Evolutionary conservation across 1,140 invertebrate genomes (phyloP).

Genomic region (Aphelinus atriplicis): DNA sequence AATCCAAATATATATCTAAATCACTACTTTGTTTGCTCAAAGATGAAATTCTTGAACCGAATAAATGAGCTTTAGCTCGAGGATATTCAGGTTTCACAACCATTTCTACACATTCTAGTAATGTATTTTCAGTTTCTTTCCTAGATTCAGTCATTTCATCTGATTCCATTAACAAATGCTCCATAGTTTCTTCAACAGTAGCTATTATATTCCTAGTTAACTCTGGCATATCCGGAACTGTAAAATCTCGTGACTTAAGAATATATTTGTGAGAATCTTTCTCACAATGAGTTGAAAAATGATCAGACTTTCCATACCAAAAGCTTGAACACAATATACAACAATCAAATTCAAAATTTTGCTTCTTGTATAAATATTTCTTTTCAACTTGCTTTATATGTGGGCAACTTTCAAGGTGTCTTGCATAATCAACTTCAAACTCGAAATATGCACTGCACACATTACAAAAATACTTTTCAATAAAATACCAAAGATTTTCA

Average conservation of each 20-base stretch:
- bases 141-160: neutral
- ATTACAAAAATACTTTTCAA: slow-evolving; percentile 46
- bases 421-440: slow-evolving; percentile 45
- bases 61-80: slow-evolving; percentile 51
- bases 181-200: slow-evolving; percentile 35
- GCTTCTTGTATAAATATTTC: neutral
- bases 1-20: slow-evolving; percentile 65
- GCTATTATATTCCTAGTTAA: slow-evolving; percentile 38
- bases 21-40: slow-evolving; percentile 60
- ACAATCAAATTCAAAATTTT: slow-evolving; percentile 41
- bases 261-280: slow-evolving; percentile 42
- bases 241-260: slow-evolving; percentile 38
- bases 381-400: slow-evolving; percentile 28
- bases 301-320: slow-evolving; percentile 38
- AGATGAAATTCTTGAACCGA: slow-evolving; percentile 63
- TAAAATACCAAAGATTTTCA: slow-evolving; percentile 44
- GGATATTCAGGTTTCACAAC: slow-evolving; percentile 34
- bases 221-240: slow-evolving; percentile 38
- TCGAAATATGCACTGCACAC: slow-evolving; percentile 42
- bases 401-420: slow-evolving; percentile 39
- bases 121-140: slow-evolving; percentile 1
- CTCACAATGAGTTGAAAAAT: slow-evolving; percentile 34
- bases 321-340: slow-evolving; percentile 48
- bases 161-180: slow-evolving; percentile 29
- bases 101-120: slow-evolving; percentile 33